These are phyloP conservation scores for Venusia cambrica DNA, from an alignment of 2,888 invertebrate genomes.

Conservation along the genomic window DNA sequence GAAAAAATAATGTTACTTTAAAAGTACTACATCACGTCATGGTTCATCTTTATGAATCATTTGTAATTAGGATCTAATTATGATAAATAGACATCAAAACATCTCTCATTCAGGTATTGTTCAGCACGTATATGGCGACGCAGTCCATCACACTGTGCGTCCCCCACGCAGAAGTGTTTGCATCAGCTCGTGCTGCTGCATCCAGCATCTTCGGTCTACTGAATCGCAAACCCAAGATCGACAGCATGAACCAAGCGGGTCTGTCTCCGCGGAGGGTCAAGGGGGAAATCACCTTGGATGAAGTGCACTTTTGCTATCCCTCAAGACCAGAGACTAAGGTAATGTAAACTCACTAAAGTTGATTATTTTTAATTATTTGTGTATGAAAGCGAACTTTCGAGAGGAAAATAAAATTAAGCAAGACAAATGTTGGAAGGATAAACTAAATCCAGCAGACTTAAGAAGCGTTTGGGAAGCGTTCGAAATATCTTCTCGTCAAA, in stretches of 20 bases:
- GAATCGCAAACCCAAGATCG: slow-evolving; percentile 86
- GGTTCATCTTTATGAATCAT: too few species aligned
- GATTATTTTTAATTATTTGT: too few species aligned
- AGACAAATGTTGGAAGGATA: neutral
- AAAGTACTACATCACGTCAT: too few species aligned
- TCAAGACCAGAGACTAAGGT: slow-evolving; percentile 87
- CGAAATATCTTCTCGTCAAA: too few species aligned
- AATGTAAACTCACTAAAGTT: too few species aligned
- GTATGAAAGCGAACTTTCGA: too few species aligned
- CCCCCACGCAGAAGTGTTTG: slow-evolving; percentile 88
- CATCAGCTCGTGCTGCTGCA: slow-evolving; percentile 87
- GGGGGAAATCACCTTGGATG: slow-evolving; percentile 86
- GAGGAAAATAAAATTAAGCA: too few species aligned
- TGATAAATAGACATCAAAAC: too few species aligned
- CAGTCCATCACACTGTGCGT: slow-evolving; percentile 88
- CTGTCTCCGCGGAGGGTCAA: slow-evolving; percentile 77
- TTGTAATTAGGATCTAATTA: too few species aligned
- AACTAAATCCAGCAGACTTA: too few species aligned
- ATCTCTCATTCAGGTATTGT: slow-evolving; percentile 80
- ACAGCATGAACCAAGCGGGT: slow-evolving; percentile 84
- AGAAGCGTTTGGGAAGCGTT: too few species aligned
- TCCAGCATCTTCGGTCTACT: slow-evolving; percentile 86
- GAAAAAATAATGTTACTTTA: too few species aligned
- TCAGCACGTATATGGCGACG: slow-evolving; percentile 88
- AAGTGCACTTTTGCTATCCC: slow-evolving; percentile 89